Percentiles rank a stretch among this genome's conserved stretches.
phyloP scores from a whole-genome alignment of 2,113 vertebrate genomes.

The Myotis davidii region DNA sequence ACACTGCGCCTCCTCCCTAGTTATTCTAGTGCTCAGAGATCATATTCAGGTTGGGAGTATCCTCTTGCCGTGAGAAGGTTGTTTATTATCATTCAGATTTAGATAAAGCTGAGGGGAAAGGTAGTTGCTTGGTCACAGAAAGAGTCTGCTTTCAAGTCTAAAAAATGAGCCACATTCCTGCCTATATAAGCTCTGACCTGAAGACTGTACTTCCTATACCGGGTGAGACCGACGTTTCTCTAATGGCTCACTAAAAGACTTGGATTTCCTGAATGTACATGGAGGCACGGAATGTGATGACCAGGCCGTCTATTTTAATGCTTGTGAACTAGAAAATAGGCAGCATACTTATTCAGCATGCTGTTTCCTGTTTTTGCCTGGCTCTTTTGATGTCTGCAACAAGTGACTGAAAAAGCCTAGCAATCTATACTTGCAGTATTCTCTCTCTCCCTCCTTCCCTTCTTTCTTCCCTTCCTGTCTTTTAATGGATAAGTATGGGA shows the following conservation, averaged over 20 bases:
- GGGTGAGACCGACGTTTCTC: neutral
- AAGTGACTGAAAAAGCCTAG: neutral
- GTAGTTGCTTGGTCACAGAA: neutral
- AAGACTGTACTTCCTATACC: neutral
- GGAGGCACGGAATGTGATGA: neutral
- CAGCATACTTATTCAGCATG: neutral
- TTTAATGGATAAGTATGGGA: neutral
- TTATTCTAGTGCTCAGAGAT: neutral
- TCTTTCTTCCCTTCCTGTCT: neutral
- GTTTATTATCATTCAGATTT: neutral
- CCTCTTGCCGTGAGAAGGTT: neutral
- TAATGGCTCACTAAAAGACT: neutral
- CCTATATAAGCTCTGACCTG: neutral
- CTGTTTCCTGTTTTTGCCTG: neutral
- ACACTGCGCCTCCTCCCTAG: neutral
- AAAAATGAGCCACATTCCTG: neutral
- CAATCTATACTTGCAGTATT: neutral
- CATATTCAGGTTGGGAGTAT: neutral
- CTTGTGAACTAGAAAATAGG: neutral
- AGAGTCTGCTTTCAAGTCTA: neutral
- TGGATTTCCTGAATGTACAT: neutral
- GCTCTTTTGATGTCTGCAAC: neutral
- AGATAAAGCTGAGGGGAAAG: neutral
- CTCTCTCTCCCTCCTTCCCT: rapidly evolving
- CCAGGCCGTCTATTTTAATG: neutral